These are phyloP conservation scores for Molossus alvarezi DNA, from an alignment of 2,797 vertebrate species.

Conservation along the genomic window DNA sequence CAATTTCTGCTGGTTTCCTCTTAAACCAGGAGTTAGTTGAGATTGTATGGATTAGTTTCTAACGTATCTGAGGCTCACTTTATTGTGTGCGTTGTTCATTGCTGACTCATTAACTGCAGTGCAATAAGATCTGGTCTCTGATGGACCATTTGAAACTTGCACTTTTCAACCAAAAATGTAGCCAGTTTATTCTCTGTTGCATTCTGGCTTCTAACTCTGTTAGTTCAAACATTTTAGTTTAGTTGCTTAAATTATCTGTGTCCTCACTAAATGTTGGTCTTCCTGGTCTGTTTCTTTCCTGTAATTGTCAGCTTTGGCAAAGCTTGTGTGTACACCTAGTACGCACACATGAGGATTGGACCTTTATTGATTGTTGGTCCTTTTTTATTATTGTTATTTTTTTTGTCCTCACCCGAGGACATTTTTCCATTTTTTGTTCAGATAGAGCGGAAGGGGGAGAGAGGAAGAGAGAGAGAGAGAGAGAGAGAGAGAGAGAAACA, in stretches of 20 bases:
- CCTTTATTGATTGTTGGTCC: background rate
- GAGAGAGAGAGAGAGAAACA: no score
- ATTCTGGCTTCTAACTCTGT: background rate
- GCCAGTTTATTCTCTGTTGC: background rate
- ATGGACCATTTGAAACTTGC: background rate
- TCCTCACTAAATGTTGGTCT: background rate
- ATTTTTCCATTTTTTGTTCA: no score
- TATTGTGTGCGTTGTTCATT: background rate
- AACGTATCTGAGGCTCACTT: fast-evolving
- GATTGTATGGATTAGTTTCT: background rate
- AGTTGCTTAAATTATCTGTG: background rate
- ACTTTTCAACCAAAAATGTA: background rate
- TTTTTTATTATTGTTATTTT: background rate
- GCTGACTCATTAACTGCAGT: background rate
- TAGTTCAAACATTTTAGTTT: background rate
- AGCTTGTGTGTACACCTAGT: background rate
- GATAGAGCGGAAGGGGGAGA: no score
- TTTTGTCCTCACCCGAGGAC: no score
- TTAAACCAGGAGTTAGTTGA: no score
- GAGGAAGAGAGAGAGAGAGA: no score
- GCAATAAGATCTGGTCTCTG: background rate
- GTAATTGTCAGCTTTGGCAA: background rate
- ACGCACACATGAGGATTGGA: background rate
- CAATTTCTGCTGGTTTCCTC: background rate
- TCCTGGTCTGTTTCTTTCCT: background rate